These are phyloP conservation scores for Empidonax traillii DNA, from an alignment of 2,113 vertebrate species.

Conservation along the genomic window DNA sequence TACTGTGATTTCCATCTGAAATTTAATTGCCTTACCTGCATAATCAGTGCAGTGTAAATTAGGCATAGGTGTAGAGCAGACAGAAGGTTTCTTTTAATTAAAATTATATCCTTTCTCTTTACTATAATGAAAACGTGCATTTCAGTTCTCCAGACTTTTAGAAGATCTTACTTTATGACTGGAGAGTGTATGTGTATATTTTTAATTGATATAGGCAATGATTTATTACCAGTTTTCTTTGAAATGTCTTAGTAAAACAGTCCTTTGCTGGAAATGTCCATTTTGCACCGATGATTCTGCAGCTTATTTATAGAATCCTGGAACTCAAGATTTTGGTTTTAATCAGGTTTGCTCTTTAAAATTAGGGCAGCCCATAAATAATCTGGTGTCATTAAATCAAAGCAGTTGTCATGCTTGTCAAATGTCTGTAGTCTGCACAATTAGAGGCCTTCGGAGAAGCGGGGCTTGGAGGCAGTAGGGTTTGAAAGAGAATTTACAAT, in stretches of 20 bases:
- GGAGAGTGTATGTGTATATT: background rate
- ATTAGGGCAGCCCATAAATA: conserved; percentile 42
- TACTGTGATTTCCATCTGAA: background rate
- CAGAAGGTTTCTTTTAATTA: background rate
- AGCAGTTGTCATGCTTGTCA: conserved; percentile 31
- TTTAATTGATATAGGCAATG: background rate
- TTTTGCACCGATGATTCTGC: background rate
- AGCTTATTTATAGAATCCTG: background rate
- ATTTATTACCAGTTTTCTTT: background rate
- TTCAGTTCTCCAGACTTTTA: background rate
- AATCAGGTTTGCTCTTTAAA: conserved; percentile 32
- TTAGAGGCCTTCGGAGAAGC: background rate
- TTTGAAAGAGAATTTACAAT: conserved; percentile 61
- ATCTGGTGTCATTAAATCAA: conserved; percentile 18
- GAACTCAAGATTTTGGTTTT: background rate
- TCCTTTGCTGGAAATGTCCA: background rate
- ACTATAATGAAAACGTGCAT: background rate
- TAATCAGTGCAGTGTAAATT: conserved; percentile 9
- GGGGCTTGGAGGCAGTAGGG: fast-evolving
- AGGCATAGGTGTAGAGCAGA: background rate
- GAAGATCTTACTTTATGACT: background rate
- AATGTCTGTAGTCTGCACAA: conserved; percentile 9
- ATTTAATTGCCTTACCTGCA: conserved; percentile 18
- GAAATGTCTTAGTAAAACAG: background rate
- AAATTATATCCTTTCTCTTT: background rate